phyloP scores from a whole-genome alignment of 2,888 invertebrate species.

The Lomographa bimaculata region DNA sequence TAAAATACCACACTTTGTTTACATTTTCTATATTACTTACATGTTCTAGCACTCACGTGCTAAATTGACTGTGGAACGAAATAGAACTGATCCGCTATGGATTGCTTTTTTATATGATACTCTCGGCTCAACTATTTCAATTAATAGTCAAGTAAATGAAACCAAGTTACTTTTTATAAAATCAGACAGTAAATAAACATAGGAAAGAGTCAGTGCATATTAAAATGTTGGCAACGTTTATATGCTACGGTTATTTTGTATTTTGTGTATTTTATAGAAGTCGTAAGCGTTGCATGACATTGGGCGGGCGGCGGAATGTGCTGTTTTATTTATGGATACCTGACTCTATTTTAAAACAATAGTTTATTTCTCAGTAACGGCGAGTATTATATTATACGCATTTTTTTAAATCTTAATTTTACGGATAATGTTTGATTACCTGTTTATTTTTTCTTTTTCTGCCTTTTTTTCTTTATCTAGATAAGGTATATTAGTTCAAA shows the following conservation, averaged over 20 bases:
- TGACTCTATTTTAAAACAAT: constrained; percentile 24
- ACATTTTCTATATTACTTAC: constrained; percentile 9
- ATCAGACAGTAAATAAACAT: constrained; percentile 14
- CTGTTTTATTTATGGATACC: constrained; percentile 24
- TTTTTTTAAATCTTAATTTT: neutral
- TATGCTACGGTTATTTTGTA: constrained; percentile 9
- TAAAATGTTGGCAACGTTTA: constrained; percentile 17
- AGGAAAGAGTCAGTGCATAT: constrained; percentile 8
- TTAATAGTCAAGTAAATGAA: constrained; percentile 4
- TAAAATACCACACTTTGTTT: constrained; percentile 9
- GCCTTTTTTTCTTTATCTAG: no score
- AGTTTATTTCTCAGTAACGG: constrained; percentile 7
- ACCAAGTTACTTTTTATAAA: neutral
- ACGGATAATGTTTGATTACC: no score
- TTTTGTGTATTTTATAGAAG: constrained; percentile 20
- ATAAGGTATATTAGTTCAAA: no score
- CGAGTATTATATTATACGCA: neutral
- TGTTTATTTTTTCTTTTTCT: no score
- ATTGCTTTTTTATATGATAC: neutral
- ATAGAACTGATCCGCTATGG: no score
- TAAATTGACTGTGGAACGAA: constrained; percentile 1
- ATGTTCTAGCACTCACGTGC: constrained; percentile 5
- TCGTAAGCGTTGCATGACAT: constrained; percentile 13
- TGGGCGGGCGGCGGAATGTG: constrained; percentile 22
- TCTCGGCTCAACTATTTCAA: neutral